Base-by-base conservation (phyloP, 2,888 invertebrate species). In the Drosophila algonquin region DNA sequence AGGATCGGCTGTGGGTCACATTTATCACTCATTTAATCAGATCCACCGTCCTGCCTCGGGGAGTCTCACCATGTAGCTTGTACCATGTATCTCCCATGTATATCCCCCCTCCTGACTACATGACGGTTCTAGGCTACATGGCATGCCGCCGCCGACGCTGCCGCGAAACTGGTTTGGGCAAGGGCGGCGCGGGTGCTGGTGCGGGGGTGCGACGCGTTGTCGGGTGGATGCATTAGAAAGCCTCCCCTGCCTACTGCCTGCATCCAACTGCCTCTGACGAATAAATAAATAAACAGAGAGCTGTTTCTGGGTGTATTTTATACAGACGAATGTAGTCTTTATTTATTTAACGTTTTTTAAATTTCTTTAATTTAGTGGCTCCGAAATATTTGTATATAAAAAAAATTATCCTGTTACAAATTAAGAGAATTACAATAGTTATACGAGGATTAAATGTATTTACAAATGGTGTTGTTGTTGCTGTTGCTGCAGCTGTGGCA, bases 21-120 rank as follows among this genome's bases (percentile, higher is more conserved):
- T 9, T 7, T 9, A 8, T 7, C 1, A 10, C 10, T 27, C 18
- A 27, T 46, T 35, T 4, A 6, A 16, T 3, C 50, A 14, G 6
- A 32, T 18, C 7, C 7, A 40, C 10, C 48, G 53, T 8, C 62
- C 59, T 16, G 52, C 44, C 72, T 24, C 35, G 50, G 57, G 73
- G 57, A 82, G 79, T 82, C 81, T 75, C 79, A 72, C 73, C 81
- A 82, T 82, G 81, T 82, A 85, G 12, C 32, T 12, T 57, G 27
- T n/a, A 0, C 1, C 12, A 35, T 2, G 40, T 40, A 40, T 40
- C 7, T n/a, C 2, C 1, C 12, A 40, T 2, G 40, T 40, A 40
- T 40, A 30, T 30, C 2, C 14, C n/a, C 6, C 40, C 40, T 2
- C 7, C 35, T 4, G 7, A 14, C 45, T 67, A 67, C 67, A 68